Base-by-base conservation (phyloP, 53 echinoderm and acorn worm species). In the Crossaster papposus region DNA sequence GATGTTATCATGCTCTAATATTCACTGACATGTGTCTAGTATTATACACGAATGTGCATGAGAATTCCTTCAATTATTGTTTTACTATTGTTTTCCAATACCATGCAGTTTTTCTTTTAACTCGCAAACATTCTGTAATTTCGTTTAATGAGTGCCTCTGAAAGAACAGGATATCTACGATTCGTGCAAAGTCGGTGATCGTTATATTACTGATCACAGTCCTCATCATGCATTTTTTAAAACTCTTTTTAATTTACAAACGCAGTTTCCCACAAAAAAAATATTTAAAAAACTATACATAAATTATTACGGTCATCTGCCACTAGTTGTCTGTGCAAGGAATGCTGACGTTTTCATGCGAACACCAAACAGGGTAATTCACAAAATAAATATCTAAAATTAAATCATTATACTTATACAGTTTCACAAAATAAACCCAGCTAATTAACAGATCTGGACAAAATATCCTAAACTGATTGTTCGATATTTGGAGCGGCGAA, bases 271-370 rank as follows among this genome's bases (percentile, higher is more conserved):
- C 24, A n/a, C 44, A 44, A 44, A 44, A 44, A 44, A 38, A 44
- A n/a, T n/a, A n/a, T n/a, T n/a, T n/a, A n/a, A n/a, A n/a, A 77
- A 77, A 87, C 87, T 87, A 87, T 87, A 87, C 87, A 87, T 74
- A 87, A 36, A 77, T 33, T 13, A 58, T 22, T 22, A 38, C 12
- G 70, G 70, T 83, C 44, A 65, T 83, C 44, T 83, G 70, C 83
- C 83, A 70, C n/a, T 36, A 38, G 26, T 35, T 68, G 68, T 24
- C 68, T 68, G 68, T n/a, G n/a, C 28, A 26, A 68, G 68, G 68
- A 68, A 68, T 68, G 68, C 22, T 58, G 58, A 58, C 58, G 17
- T 68, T n/a, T 6, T 62, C 28, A n/a, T 68, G 68, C 68, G 68
- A 68, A 28, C 68, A 26, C 68, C 1, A 23, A 10, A 68, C 68